Conservation (phyloP, 2,888 invertebrate species). For the Plagodis dolabraria region DNA sequence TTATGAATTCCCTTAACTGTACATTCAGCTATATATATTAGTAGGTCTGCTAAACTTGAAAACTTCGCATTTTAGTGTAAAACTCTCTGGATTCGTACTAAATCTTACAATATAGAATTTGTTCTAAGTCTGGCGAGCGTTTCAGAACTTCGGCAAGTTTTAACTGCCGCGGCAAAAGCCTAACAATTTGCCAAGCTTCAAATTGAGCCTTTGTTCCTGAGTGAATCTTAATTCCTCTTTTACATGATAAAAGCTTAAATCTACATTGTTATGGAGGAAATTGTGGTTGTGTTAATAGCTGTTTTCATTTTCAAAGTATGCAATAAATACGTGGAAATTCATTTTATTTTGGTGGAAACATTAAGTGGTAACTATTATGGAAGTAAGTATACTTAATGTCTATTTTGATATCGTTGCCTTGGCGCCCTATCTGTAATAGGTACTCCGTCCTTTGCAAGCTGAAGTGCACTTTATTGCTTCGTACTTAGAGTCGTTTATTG, state of each 20-base stretch:
- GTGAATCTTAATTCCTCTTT: constrained; percentile 5
- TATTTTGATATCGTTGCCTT: too few relatives aligned
- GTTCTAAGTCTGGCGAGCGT: constrained; percentile 7
- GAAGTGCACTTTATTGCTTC: too few relatives aligned
- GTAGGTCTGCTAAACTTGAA: constrained; percentile 3
- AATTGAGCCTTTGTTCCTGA: constrained; percentile 5
- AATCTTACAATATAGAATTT: constrained; percentile 11
- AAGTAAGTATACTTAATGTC: too few relatives aligned
- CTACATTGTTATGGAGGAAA: too few relatives aligned
- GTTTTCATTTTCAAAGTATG: background rate
- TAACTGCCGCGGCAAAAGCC: constrained; percentile 10
- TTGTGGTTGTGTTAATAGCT: background rate
- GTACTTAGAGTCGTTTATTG: too few relatives aligned
- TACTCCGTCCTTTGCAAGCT: too few relatives aligned
- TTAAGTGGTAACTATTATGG: too few relatives aligned
- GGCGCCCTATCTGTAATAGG: too few relatives aligned
- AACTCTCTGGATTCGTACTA: constrained; percentile 8
- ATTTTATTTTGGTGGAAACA: too few relatives aligned
- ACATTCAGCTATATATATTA: too few relatives aligned
- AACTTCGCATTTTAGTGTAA: background rate
- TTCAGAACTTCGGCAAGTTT: constrained; percentile 11
- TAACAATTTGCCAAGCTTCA: constrained; percentile 8
- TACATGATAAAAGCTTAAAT: background rate
- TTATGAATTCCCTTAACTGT: background rate
- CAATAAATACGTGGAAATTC: too few relatives aligned